These are phyloP conservation scores for Rambutsinella grinnellia DNA, from an alignment of 2,888 invertebrate genomes.

Conservation along the genomic window DNA sequence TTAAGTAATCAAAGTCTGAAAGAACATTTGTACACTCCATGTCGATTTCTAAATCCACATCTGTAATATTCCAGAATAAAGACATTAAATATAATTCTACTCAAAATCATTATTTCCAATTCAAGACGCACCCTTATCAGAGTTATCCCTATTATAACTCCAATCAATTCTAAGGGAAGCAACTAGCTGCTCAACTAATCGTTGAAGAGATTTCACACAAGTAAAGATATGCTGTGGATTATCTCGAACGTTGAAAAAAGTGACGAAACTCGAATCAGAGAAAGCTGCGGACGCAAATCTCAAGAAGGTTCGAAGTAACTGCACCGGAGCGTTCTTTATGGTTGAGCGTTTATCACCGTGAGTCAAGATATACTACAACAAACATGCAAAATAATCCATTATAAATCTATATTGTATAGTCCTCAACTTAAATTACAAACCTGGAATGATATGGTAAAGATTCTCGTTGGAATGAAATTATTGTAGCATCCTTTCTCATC, in stretches of 20 bases:
- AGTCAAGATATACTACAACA: slow-evolving; percentile 49
- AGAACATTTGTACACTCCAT: slow-evolving; percentile 54
- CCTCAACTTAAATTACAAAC: slow-evolving; percentile 14
- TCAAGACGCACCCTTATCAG: too few species aligned
- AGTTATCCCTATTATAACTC: slow-evolving; percentile 30
- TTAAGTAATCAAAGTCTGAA: slow-evolving; percentile 58
- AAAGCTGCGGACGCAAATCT: slow-evolving; percentile 60
- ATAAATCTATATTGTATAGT: too few species aligned
- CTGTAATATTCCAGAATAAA: slow-evolving; percentile 19
- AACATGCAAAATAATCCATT: slow-evolving; percentile 9
- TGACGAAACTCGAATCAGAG: slow-evolving; percentile 61
- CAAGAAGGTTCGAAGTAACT: slow-evolving; percentile 55
- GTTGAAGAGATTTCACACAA: slow-evolving; percentile 55
- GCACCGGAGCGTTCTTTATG: slow-evolving; percentile 40
- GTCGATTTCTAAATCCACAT: slow-evolving; percentile 58
- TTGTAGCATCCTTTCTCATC: slow-evolving; percentile 53
- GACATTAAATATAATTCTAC: not conserved
- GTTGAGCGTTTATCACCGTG: slow-evolving; percentile 3
- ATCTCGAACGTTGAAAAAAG: slow-evolving; percentile 62
- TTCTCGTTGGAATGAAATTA: slow-evolving; percentile 64
- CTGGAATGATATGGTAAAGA: slow-evolving; percentile 65
- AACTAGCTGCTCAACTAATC: slow-evolving; percentile 53
- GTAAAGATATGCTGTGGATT: slow-evolving; percentile 55
- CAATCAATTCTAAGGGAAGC: slow-evolving; percentile 51
- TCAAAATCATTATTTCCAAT: too few species aligned